A percentile compares a stretch with the other conserved stretches of the same genome.
These are phyloP conservation scores for Pachydiplax longipennis DNA, from an alignment of 2,888 invertebrate species.

Conservation along the genomic window DNA sequence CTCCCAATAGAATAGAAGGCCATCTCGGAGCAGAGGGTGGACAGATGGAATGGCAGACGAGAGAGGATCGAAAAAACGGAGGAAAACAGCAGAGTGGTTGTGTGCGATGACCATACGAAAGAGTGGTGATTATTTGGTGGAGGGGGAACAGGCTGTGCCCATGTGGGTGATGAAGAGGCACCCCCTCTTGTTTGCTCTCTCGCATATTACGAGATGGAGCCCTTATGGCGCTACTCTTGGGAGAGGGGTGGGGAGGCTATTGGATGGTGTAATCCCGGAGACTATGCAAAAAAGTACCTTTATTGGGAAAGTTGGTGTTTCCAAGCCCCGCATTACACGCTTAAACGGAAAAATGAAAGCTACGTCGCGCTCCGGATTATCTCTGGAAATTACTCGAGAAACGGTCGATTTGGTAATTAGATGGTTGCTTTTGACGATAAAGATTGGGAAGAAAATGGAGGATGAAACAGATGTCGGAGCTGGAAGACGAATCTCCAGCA, in stretches of 20 bases:
- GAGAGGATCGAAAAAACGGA: not conserved
- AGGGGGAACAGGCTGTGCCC: not conserved
- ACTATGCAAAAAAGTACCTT: not conserved
- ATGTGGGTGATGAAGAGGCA: no score
- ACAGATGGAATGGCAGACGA: not conserved
- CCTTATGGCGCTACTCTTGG: not conserved
- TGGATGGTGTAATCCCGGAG: not conserved
- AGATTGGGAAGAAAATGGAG: no score
- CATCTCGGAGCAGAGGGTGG: not conserved
- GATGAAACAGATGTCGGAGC: no score
- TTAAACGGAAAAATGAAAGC: not conserved
- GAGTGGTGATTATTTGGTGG: no score
- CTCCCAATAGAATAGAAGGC: no score
- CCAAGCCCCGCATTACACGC: no score
- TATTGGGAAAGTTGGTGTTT: not conserved
- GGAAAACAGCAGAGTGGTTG: not conserved
- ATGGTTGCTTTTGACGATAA: no score
- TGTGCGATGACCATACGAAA: no score
- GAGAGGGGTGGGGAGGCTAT: not conserved
- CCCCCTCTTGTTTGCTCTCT: not conserved
- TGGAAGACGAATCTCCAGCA: no score
- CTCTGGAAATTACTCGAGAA: no score
- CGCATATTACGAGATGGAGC: conserved; percentile 7
- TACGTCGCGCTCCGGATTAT: not conserved
- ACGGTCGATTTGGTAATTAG: no score